Percentiles rank a stretch among this genome's conserved stretches.
phyloP scores from a whole-genome alignment of 2,113 vertebrate genomes.

The Eclectus roratus region DNA sequence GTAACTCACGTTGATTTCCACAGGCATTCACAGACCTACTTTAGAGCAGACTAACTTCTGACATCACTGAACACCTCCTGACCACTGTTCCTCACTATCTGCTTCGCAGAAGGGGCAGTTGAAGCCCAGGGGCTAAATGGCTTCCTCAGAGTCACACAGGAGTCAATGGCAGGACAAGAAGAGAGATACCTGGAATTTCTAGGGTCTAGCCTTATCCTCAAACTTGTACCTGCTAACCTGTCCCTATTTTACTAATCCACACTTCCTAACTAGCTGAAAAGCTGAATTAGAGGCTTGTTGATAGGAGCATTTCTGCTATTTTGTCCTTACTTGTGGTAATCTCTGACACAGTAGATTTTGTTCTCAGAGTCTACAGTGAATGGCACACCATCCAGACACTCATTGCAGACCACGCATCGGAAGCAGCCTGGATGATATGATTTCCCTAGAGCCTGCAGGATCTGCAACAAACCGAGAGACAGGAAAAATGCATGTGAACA shows the following conservation, averaged over 20 bases:
- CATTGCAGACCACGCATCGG: conserved; percentile 92
- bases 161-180: neutral
- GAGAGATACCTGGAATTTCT: neutral
- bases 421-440: conserved; percentile 96
- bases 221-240: neutral
- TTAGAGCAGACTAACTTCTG: neutral
- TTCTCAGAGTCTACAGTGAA: conserved; percentile 96
- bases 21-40: neutral
- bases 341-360: conserved; percentile 95
- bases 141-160: neutral
- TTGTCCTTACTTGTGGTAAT: conserved; percentile 91
- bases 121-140: neutral
- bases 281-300: neutral
- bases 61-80: neutral
- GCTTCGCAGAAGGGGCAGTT: neutral
- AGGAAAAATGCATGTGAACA: neutral
- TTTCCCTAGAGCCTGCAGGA: conserved; percentile 94
- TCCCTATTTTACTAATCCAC: neutral
- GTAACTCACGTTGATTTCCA: neutral
- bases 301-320: neutral
- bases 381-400: conserved; percentile 94
- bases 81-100: neutral
- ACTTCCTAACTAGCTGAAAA: neutral
- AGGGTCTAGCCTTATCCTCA: neutral
- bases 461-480: conserved; percentile 73